Evolutionary conservation across 2,888 invertebrate species (phyloP), one percentile per base, ranked within the genome.

Genomic region (Pterobdella sp.): DNA sequence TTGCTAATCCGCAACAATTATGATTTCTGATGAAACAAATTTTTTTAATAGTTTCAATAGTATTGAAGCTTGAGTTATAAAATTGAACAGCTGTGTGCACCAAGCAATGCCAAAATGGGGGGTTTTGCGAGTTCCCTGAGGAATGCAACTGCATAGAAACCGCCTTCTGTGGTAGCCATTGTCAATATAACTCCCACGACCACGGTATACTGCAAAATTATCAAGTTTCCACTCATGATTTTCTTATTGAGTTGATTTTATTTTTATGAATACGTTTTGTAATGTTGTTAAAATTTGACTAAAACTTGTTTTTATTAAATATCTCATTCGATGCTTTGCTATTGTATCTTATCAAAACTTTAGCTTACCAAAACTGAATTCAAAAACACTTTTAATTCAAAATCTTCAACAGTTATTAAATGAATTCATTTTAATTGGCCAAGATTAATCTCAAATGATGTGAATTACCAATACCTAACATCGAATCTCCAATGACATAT

Each of bases 51-150:
- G 14, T 18, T 49, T 18, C 14, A 14, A 49, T 49, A 14, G n/a
- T 14, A 49, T 49, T 18, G 14, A 18, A 49, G 52, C 14, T 18
- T 14, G 14, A 18, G 52, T 18, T 49, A 18, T 49, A 18, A 18
- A 18, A 63, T n/a, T 65, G 4, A 10, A 18, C 35, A 71, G 71
- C 71, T 35, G 26, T 71, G 18, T 71, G 71, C 36, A 63, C n/a
- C 32, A 35, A 60, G 0, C 4, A 1, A 14, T 71, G 71, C 26
- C 35, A 31, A 34, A 60, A 71, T 36, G 32, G 35, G 22, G 71
- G 71, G 35, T 56, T 63, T 34, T 71, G 71, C 26, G 71, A 71
- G 35, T 63, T n/a, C 14, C 71, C 71, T 14, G 32, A 63, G 31
- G 56, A 71, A 14, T 71, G 71, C 63, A 36, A 71, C 36, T 71